Percentiles rank a stretch among this genome's conserved stretches.
phyloP scores from a whole-genome alignment of 2,797 vertebrate genomes.

The Pantherophis alleghaniensis region DNA sequence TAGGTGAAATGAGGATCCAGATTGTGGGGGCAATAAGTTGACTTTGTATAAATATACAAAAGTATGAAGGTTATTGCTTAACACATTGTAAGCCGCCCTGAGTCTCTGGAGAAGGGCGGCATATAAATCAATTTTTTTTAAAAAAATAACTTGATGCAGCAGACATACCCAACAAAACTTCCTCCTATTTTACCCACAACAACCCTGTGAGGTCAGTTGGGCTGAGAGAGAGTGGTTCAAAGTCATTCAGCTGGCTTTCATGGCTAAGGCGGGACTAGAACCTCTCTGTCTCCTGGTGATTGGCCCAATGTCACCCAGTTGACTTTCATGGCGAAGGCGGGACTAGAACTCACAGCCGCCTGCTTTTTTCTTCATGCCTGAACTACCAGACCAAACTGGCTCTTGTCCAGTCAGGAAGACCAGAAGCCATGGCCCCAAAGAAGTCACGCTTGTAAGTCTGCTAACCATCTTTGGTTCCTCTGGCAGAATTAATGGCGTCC shows the following conservation, averaged over 20 bases:
- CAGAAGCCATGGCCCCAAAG: not conserved
- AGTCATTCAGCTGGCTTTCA: not conserved
- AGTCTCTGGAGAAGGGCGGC: no score
- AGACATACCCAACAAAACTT: not conserved
- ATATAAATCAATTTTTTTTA: no score
- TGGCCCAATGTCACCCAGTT: not conserved
- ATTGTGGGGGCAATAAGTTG: no score
- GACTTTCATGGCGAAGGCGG: not conserved
- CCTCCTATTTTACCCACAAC: not conserved
- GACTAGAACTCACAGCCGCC: not conserved
- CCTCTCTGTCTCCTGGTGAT: no score
- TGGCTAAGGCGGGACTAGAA: not conserved
- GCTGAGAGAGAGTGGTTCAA: not conserved
- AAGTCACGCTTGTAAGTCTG: not conserved
- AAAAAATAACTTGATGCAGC: not conserved
- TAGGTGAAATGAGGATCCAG: no score
- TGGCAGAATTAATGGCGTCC: constrained; percentile 64
- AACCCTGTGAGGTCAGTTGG: not conserved
- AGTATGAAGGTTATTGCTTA: no score
- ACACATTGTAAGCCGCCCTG: no score
- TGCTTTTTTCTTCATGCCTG: not conserved
- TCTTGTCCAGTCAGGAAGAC: not conserved
- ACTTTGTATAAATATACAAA: no score
- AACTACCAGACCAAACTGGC: not conserved
- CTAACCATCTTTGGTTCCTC: not conserved